These are phyloP conservation scores for Steatocranus sp. DNA, from an alignment of 2,797 vertebrate genomes.

Conservation along the genomic window DNA sequence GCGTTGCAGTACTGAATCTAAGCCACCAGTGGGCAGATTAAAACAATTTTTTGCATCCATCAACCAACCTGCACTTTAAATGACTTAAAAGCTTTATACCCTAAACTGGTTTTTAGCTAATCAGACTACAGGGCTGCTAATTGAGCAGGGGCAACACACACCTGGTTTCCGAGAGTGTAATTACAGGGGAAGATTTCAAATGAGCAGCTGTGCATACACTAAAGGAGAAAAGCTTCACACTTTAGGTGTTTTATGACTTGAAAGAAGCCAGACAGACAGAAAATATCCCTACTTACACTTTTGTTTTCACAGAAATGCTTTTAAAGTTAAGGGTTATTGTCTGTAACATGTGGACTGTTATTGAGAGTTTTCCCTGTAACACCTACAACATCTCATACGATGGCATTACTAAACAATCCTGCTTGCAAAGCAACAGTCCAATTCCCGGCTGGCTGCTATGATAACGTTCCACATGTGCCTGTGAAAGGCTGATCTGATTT, in stretches of 20 bases:
- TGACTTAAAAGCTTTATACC: not conserved
- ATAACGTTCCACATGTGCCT: not conserved
- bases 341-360: not conserved
- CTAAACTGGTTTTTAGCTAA: not conserved
- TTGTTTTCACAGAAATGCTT: not conserved
- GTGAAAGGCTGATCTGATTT: conserved; percentile 41
- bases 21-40: conserved; percentile 69
- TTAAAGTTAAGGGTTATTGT: not conserved
- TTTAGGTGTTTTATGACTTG: conserved; percentile 32
- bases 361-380: not conserved
- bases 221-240: conserved; percentile 33
- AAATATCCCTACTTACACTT: not conserved
- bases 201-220: conserved; percentile 34
- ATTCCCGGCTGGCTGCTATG: not conserved
- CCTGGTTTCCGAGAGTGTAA: conserved; percentile 36
- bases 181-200: conserved; percentile 26
- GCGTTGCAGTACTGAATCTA: conserved; percentile 30
- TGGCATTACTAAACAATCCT: not conserved
- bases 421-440: not conserved
- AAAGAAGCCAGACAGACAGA: not conserved
- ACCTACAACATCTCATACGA: not conserved
- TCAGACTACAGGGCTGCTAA: not conserved
- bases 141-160: conserved; percentile 36
- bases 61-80: not conserved
- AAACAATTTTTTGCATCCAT: conserved; percentile 17